Evolutionary conservation across 2,113 vertebrate genomes (phyloP), one percentile per base, ranked within the genome.

Genomic region (Xyliphius kryptos): DNA sequence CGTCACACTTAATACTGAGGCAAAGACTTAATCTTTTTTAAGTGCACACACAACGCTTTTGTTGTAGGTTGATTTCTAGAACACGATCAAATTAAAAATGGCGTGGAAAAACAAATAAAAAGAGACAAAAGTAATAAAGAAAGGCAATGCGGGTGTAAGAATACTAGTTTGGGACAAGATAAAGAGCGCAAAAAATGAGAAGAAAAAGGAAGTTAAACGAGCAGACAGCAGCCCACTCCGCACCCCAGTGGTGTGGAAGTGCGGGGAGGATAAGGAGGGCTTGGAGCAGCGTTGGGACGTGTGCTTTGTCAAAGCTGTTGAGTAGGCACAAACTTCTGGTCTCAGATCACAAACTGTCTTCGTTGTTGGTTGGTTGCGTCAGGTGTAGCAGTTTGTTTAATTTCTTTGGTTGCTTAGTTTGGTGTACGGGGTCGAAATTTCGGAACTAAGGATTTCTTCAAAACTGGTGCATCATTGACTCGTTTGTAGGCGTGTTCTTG

Each of bases 291-390:
- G 93, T 96, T 80, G 94, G 95, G 94, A 97, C 93, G 90, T 95
- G 96, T 95, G 95, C 92, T 94, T 95, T 88, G 87, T 87, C 85
- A 89, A 97, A 97, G 96, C 95, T 98, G 95, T 98, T 97, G 95
- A 97, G 96, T 98, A 97, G 96, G 96, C 94, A 98, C 96, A 95
- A 94, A 97, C 96, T 98, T 98, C 96, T 95, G 91, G 94, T 95
- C 93, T 97, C 95, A 97, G 95, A 97, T 98, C 95, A 94, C 90
- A 89, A 89, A 85, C 90, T 83, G 88, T 90, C 88, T 94, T 93
- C 68, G 78, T 75, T 79, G 78, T 79, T 73, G 81, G 75, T 49
- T 32, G 61, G 63, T 68, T 66, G 82, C 73, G 73, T n/a, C n/a
- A n/a, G n/a, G n/a, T n/a, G n/a, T n/a, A 92, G 92, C 91, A 77